These are phyloP conservation scores for Ia io DNA, from an alignment of 2,113 vertebrate genomes.

Conservation along the genomic window DNA sequence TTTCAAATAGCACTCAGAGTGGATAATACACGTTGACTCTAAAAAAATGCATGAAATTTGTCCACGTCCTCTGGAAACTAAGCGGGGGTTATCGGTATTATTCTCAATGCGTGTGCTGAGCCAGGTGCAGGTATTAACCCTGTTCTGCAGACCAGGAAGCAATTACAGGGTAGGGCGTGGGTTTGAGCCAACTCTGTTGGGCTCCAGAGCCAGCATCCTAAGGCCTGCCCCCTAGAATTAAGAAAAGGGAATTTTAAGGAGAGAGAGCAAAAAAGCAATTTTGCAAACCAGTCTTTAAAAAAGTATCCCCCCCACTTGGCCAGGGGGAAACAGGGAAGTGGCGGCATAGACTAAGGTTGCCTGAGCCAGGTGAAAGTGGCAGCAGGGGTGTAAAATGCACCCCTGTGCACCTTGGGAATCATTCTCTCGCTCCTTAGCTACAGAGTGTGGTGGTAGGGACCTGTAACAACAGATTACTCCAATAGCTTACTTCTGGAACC, in stretches of 20 bases:
- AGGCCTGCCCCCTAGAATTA: not conserved
- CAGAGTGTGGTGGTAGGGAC: not conserved
- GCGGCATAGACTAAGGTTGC: not conserved
- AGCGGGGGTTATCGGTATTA: not conserved
- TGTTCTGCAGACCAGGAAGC: not conserved
- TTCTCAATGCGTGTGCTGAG: not conserved
- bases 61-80: not conserved
- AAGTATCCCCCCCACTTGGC: not conserved
- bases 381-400: not conserved
- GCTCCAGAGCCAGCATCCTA: not conserved
- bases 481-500: not conserved
- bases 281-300: not conserved
- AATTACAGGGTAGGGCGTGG: not conserved
- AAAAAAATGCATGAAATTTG: not conserved
- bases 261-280: not conserved
- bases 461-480: not conserved
- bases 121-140: not conserved
- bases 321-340: not conserved
- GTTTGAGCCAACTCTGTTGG: not conserved
- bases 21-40: rapidly evolving
- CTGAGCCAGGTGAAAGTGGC: not conserved
- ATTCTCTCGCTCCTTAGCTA: not conserved
- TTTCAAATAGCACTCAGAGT: not conserved
- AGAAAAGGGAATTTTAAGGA: not conserved
- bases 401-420: not conserved